A percentile compares a stretch with the other conserved stretches of the same genome.
Conservation (phyloP, 1,140 invertebrate genomes). For the Agraylea sexmaculata region DNA sequence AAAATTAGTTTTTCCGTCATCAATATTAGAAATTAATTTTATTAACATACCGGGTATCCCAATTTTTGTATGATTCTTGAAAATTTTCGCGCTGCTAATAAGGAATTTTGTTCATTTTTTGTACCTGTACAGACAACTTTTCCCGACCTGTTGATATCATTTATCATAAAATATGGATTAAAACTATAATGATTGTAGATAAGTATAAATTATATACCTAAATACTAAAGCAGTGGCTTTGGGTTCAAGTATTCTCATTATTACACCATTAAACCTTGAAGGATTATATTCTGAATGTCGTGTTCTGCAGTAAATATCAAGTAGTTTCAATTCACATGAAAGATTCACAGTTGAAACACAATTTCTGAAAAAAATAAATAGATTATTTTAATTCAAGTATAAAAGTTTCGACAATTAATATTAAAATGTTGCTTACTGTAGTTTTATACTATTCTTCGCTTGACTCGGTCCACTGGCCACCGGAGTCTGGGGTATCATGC, state of each 20-base stretch:
- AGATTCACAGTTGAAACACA: constrained; percentile 93
- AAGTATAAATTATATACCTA: constrained; percentile 24
- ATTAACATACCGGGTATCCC: constrained; percentile 72
- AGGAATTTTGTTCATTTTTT: constrained; percentile 88
- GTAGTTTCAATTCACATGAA: constrained; percentile 73
- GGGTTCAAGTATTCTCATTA: constrained; percentile 96
- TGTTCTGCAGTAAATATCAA: constrained; percentile 89
- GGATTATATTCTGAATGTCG: constrained; percentile 99
- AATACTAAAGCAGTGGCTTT: constrained; percentile 96
- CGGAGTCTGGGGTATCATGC: constrained; percentile 33
- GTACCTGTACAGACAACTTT: constrained; percentile 99
- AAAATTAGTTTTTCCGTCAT: constrained; percentile 9
- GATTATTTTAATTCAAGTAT: not conserved
- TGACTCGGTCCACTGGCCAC: constrained; percentile 34
- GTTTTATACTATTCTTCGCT: constrained; percentile 37
- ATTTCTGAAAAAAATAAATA: constrained; percentile 50
- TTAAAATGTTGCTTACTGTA: constrained; percentile 31
- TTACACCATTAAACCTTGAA: constrained; percentile 92
- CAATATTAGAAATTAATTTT: constrained; percentile 1
- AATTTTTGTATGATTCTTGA: constrained; percentile 97
- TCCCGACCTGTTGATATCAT: constrained; percentile 59
- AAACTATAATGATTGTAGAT: not conserved
- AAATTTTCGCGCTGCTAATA: constrained; percentile 92
- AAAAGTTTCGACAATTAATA: too few relatives aligned
- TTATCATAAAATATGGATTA: constrained; percentile 9